Evolutionary conservation across 2,113 vertebrate species (phyloP).

Genomic region (Plestiodon gilberti): DNA sequence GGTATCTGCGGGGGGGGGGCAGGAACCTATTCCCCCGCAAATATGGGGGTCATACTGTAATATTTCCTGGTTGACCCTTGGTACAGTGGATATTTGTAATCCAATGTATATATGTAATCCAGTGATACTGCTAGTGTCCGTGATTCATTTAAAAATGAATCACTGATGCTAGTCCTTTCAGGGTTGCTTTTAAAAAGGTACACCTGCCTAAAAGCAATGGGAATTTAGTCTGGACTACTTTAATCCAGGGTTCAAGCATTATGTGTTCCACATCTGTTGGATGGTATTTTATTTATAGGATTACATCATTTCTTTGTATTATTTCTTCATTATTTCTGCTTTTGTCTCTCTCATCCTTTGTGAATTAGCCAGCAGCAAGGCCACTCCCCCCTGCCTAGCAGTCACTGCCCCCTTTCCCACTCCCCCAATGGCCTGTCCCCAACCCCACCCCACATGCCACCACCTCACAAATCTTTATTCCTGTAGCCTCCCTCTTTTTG

Average conservation of each 20-base stretch:
- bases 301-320: not conserved
- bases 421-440: not conserved
- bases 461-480: no score
- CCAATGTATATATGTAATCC: not conserved
- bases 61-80: not conserved
- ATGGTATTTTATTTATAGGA: not conserved
- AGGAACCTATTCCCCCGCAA: no score
- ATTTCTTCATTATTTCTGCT: slow-evolving; percentile 7
- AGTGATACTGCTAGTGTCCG: not conserved
- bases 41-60: no score
- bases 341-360: slow-evolving; percentile 5
- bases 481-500: not conserved
- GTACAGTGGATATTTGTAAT: not conserved
- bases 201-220: not conserved
- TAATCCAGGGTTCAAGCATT: not conserved
- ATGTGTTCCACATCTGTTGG: not conserved
- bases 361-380: not conserved
- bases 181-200: not conserved
- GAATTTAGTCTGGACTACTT: not conserved
- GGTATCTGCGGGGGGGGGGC: no score
- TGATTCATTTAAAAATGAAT: not conserved
- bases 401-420: not conserved
- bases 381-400: not conserved
- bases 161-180: not conserved
- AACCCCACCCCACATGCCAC: not conserved